Conservation (phyloP, 1,140 invertebrate species). For the Thrips palmi region DNA sequence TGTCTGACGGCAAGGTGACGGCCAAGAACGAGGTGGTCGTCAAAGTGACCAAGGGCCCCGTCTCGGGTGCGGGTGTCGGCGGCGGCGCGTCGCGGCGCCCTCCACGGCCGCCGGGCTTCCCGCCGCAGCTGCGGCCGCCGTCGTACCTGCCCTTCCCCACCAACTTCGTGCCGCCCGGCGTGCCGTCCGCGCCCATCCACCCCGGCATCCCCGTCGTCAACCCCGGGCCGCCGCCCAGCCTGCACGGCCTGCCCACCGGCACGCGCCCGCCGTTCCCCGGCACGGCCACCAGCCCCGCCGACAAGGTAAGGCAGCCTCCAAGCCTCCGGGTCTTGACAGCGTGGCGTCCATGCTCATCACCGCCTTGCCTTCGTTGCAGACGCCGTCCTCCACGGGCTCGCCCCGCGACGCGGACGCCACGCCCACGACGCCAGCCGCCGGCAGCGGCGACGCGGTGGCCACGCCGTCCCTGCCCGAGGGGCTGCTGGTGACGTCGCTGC, state of each 20-base stretch:
- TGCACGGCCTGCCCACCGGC: constrained; percentile 3
- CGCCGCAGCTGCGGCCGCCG: constrained; percentile 19
- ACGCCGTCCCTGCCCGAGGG: constrained; percentile 22
- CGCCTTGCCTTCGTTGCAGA: no score
- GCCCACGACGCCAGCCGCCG: constrained; percentile 11
- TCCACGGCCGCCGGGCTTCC: constrained; percentile 20
- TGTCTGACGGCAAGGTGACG: constrained; percentile 40
- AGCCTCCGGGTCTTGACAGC: neutral
- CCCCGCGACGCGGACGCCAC: constrained; percentile 8
- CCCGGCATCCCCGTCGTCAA: neutral
- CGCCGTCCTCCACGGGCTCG: constrained; percentile 8
- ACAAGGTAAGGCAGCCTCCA: neutral
- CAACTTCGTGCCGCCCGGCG: constrained; percentile 9
- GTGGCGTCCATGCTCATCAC: constrained; percentile 11
- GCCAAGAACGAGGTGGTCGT: constrained; percentile 53
- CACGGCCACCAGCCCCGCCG: neutral
- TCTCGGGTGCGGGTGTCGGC: neutral
- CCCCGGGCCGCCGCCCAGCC: constrained; percentile 2
- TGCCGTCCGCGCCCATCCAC: constrained; percentile 1
- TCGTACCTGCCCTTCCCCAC: constrained; percentile 15
- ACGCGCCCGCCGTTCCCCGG: constrained; percentile 11
- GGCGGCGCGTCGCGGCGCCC: constrained; percentile 11
- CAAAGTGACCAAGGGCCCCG: constrained; percentile 29
- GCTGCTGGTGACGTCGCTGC: no score
- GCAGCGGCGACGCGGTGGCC: constrained; percentile 13